Conservation (phyloP, 1,140 invertebrate genomes). For the Bombus pyrosoma region DNA sequence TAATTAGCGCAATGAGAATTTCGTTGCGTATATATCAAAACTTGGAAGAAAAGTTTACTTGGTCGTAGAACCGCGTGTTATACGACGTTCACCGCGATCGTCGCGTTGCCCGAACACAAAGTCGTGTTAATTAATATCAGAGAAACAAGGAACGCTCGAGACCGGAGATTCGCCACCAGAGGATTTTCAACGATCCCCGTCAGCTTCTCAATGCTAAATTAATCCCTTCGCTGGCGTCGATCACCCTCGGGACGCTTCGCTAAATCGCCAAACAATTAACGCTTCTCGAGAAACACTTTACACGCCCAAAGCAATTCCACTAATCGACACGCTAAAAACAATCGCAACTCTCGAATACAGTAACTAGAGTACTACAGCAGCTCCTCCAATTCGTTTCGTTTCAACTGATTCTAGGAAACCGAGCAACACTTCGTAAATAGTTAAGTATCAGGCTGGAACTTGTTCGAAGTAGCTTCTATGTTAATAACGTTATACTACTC, state of each 20-base stretch:
- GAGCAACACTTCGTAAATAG: too few species aligned
- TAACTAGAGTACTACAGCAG: too few species aligned
- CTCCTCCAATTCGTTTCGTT: too few species aligned
- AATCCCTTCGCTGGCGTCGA: constrained; percentile 10
- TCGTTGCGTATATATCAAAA: too few species aligned
- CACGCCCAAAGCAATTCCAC: neutral
- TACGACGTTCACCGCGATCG: neutral
- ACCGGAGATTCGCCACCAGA: constrained; percentile 5
- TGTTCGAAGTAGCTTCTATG: too few species aligned
- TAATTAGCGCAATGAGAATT: too few species aligned
- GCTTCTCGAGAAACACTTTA: neutral
- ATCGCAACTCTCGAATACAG: too few species aligned
- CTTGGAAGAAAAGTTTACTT: too few species aligned
- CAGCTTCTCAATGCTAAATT: constrained; percentile 5
- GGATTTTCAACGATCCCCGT: constrained; percentile 7
- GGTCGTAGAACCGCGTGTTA: too few species aligned
- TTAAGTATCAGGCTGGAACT: too few species aligned
- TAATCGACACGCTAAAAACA: neutral
- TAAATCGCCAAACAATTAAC: constrained; percentile 28
- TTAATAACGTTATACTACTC: too few species aligned
- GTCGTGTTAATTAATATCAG: constrained; percentile 7
- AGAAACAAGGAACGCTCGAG: neutral
- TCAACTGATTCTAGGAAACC: too few species aligned
- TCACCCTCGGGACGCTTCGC: constrained; percentile 5
- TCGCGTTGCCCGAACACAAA: neutral